A percentile compares a stretch with the other conserved stretches of the same genome.
Evolutionary conservation across 2,113 vertebrate genomes (phyloP).

Genomic region (Nibea coibor): DNA sequence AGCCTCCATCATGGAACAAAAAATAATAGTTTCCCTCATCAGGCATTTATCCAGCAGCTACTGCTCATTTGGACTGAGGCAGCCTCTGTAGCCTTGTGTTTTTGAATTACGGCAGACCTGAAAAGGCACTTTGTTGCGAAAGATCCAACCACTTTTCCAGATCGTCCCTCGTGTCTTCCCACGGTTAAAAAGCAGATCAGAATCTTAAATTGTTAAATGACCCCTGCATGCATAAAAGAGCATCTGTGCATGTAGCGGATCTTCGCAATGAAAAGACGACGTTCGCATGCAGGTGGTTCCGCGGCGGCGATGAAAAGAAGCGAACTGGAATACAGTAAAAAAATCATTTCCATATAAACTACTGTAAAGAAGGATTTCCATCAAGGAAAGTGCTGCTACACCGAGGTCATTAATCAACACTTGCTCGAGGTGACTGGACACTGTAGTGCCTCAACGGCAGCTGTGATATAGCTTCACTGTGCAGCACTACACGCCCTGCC

Average conservation of each 20-base stretch:
- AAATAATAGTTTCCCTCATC: neutral
- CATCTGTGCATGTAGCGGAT: slow-evolving; percentile 1
- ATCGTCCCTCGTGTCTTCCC: neutral
- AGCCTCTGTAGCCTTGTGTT: neutral
- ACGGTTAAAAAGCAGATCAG: neutral
- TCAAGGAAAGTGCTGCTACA: slow-evolving; percentile 48
- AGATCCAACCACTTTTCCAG: neutral
- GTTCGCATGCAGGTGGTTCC: neutral
- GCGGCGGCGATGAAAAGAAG: slow-evolving; percentile 33
- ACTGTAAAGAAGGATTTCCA: slow-evolving; percentile 56
- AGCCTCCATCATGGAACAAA: slow-evolving; percentile 7
- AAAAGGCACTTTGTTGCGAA: slow-evolving; percentile 14
- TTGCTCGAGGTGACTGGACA: slow-evolving; percentile 62
- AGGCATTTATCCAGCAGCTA: slow-evolving; percentile 4
- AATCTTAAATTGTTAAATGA: slow-evolving; percentile 12
- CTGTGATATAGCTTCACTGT: slow-evolving; percentile 42
- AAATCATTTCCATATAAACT: slow-evolving; percentile 60
- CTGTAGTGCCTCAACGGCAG: slow-evolving; percentile 54
- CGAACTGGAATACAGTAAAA: slow-evolving; percentile 17
- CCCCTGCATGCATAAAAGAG: slow-evolving; percentile 6
- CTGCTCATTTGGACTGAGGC: neutral
- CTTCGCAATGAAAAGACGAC: neutral
- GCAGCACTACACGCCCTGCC: slow-evolving; percentile 41
- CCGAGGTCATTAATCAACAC: slow-evolving; percentile 71
- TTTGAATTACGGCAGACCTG: slow-evolving; percentile 4